Conservation (phyloP, 2,113 vertebrate species). For the Oceanodroma tethys region DNA sequence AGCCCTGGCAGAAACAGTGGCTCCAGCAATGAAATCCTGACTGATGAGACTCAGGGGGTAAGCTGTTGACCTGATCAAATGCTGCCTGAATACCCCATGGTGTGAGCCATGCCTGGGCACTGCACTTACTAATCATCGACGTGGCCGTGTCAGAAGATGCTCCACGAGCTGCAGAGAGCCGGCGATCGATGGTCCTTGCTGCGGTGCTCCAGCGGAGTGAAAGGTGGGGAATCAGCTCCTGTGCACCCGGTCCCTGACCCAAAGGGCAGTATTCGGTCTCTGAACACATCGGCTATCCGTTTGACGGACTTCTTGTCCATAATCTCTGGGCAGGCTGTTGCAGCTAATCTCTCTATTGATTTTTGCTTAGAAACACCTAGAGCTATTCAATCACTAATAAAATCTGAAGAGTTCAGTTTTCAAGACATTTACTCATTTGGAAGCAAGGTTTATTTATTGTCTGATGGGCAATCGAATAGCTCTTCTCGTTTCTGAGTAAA, state of each 20-base stretch:
- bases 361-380: conserved; percentile 7
- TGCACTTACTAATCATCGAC: accelerated
- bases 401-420: not conserved
- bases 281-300: accelerated
- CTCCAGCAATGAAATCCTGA: not conserved
- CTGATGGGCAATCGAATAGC: not conserved
- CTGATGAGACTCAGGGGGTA: not conserved
- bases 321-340: not conserved
- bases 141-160: accelerated
- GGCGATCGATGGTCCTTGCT: accelerated
- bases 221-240: not conserved
- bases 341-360: conserved; percentile 23
- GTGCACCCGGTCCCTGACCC: accelerated
- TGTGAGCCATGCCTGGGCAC: not conserved
- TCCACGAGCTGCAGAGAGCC: accelerated
- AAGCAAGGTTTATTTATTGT: not conserved
- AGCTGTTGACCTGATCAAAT: not conserved
- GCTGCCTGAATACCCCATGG: not conserved
- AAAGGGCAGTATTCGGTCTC: accelerated
- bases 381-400: not conserved
- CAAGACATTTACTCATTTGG: not conserved
- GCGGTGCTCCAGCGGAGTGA: accelerated
- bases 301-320: accelerated
- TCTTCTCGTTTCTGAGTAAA: not conserved
- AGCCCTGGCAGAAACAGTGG: not conserved